Evolutionary conservation across 2,797 vertebrate species (phyloP).

Genomic region (Typhlichthys eigenmanni): DNA sequence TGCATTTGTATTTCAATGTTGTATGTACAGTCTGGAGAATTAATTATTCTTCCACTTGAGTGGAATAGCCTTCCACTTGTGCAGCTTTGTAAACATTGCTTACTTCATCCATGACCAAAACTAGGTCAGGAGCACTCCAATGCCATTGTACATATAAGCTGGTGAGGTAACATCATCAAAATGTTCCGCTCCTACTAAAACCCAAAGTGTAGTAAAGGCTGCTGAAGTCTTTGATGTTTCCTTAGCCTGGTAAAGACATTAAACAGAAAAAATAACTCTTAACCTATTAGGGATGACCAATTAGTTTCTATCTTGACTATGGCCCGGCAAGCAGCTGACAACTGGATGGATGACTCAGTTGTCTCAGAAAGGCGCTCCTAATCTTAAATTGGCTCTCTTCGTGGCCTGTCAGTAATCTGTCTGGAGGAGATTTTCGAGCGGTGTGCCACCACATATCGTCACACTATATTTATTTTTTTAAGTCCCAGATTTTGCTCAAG

Average conservation of each 20-base stretch:
- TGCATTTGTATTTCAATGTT: slow-evolving; percentile 12
- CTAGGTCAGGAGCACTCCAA: too few species aligned
- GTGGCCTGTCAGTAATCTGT: slow-evolving; percentile 19
- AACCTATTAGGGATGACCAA: not conserved
- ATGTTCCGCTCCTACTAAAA: too few species aligned
- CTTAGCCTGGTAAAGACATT: not conserved
- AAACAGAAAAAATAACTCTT: slow-evolving; percentile 1
- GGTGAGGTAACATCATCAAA: too few species aligned
- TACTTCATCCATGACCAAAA: too few species aligned
- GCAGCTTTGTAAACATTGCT: too few species aligned
- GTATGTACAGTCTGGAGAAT: slow-evolving; percentile 10
- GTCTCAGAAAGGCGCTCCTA: slow-evolving; percentile 13
- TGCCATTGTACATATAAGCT: too few species aligned
- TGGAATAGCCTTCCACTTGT: too few species aligned
- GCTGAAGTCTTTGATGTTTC: slow-evolving; percentile 7
- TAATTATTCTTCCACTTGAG: too few species aligned
- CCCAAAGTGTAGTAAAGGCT: too few species aligned
- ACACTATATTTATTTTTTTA: slow-evolving; percentile 11
- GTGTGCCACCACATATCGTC: slow-evolving; percentile 25
- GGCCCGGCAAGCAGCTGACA: slow-evolving; percentile 14
- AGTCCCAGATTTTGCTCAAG: slow-evolving; percentile 8
- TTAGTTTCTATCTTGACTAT: slow-evolving; percentile 18
- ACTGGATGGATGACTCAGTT: slow-evolving; percentile 5
- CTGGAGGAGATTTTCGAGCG: slow-evolving; percentile 24
- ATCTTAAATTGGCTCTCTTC: slow-evolving; percentile 32